Evolutionary conservation across 2,888 invertebrate genomes (phyloP).

Genomic region (Bellardia bayeri): DNA sequence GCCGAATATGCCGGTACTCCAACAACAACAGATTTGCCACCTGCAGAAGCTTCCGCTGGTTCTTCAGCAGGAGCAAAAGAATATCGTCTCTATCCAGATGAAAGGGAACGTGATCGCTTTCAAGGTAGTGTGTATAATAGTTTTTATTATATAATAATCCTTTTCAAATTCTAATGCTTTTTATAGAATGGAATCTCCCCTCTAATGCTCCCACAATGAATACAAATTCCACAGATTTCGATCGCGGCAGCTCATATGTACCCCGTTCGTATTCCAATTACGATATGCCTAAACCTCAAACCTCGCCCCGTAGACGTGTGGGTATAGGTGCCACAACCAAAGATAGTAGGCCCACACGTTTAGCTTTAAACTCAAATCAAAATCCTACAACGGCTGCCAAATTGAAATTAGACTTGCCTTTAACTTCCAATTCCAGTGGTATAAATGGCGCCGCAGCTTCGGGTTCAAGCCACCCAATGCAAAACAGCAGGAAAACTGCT

Average conservation of each 20-base stretch:
- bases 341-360: conserved; percentile 77
- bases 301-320: conserved; percentile 74
- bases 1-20: conserved; percentile 81
- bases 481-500: conserved; percentile 58
- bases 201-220: conserved; percentile 61
- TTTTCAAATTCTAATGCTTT: conserved; percentile 6
- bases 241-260: conserved; percentile 77
- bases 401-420: conserved; percentile 80
- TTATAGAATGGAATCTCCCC: conserved; percentile 67
- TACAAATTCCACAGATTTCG: conserved; percentile 74
- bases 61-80: conserved; percentile 35
- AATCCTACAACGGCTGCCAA: conserved; percentile 75
- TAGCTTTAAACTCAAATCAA: conserved; percentile 76
- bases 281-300: conserved; percentile 78
- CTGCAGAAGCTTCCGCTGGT: conserved; percentile 44
- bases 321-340: conserved; percentile 64
- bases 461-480: conserved; percentile 55
- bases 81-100: conserved; percentile 69
- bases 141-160: neutral
- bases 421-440: conserved; percentile 74
- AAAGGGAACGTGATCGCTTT: conserved; percentile 64
- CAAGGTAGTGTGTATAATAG: conserved; percentile 45
- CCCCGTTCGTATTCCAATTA: conserved; percentile 84
- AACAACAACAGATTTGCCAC: conserved; percentile 50
- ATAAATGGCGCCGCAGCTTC: neutral